Base-by-base conservation (phyloP, 1,140 invertebrate genomes). In the Dreissena polymorpha region DNA sequence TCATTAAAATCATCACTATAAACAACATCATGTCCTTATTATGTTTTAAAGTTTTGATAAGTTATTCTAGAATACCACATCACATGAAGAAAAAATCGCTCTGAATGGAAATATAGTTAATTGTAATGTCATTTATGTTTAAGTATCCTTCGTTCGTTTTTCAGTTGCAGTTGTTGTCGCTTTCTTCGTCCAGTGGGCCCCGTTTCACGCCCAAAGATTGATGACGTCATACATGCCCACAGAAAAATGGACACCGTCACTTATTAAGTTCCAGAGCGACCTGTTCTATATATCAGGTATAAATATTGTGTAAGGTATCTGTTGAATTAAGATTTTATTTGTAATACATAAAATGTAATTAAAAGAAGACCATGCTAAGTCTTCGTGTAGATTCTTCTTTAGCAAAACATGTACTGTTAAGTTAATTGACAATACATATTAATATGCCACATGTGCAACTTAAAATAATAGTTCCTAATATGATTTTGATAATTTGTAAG, bases 121-220 rank as follows among this genome's bases (percentile, higher is more conserved):
- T n/a, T n/a, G n/a, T n/a, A n/a, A n/a, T n/a, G n/a, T n/a, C n/a
- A n/a, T n/a, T n/a, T n/a, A n/a, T n/a, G n/a, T n/a, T n/a, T n/a
- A n/a, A n/a, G 50, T 18, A 53, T 10, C 2, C n/a, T 3, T 49
- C 23, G 39, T 51, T 50, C 67, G 39, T 67, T 67, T 53, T 89
- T 91, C 95, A 98, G 97, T 98, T 85, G 97, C 97, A 27, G 97
- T 98, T 49, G 97, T 97, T 25, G 95, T 97, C 60, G 97, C 96
- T 18, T 98, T 98, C 93, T 98, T 98, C 94, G 93, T 98, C n/a
- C 98, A 97, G 92, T 98, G 97, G 97, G 96, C 97, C 3, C 97
- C 97, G n/a, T 98, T 98, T 91, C 97, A 98, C 91, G 95, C 96
- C 21, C 97, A 98, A 92, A 92, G 97, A n/a, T 93, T 98, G 25